A percentile compares a stretch with the other conserved stretches of the same genome.
Evolutionary conservation across 2,888 invertebrate species (phyloP).

Genomic region (Epirrhoe alternata): DNA sequence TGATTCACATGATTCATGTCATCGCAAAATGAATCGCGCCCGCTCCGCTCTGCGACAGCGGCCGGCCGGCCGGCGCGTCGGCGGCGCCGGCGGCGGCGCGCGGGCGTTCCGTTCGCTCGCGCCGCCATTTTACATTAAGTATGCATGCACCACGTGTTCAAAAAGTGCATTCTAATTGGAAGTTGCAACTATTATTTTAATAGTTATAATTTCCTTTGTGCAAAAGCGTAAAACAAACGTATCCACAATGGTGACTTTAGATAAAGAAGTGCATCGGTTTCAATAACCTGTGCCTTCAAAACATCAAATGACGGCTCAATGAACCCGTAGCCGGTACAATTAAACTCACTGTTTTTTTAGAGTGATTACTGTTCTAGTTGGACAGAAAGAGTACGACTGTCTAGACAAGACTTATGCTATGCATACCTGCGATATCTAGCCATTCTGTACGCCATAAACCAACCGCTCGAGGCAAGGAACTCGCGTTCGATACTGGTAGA

Average conservation of each 20-base stretch:
- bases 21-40: conserved; percentile 19
- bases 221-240: neutral
- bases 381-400: neutral
- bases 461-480: conserved; percentile 52
- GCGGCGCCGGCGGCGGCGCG: neutral
- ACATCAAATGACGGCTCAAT: conserved; percentile 1
- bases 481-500: conserved; percentile 49
- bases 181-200: neutral
- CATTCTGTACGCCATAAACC: conserved; percentile 66
- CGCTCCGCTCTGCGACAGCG: conserved; percentile 5
- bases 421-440: conserved; percentile 65
- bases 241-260: neutral
- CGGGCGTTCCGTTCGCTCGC: conserved; percentile 2
- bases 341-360: neutral
- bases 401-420: conserved; percentile 2
- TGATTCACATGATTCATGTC: conserved; percentile 14
- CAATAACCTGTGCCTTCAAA: neutral
- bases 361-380: neutral
- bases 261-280: neutral
- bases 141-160: conserved; percentile 76
- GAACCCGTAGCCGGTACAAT: neutral
- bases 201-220: neutral
- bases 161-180: conserved; percentile 51
- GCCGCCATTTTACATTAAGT: conserved; percentile 79
- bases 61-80: too few species aligned